Evolutionary conservation across 2,113 vertebrate species (phyloP), one percentile per base, ranked within the genome.

Genomic region (Paradisaea rubra): DNA sequence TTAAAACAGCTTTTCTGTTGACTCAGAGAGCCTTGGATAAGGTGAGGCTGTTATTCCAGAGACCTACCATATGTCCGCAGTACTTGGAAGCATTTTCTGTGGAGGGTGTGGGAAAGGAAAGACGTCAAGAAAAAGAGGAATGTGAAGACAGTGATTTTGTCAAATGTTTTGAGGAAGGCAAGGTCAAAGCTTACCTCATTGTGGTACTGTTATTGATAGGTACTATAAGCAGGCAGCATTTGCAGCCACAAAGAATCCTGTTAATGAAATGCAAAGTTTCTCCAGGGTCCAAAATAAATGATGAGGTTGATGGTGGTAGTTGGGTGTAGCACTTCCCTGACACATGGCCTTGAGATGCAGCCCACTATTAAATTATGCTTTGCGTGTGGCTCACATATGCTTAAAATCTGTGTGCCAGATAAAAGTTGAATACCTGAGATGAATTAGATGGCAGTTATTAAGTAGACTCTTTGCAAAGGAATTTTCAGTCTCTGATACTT

Each of bases 361-460:
- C 49, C 50, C 31, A 6, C n/a, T 89, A 77, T 91, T 93, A 53
- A 82, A 65, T 89, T 14, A n/a, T 79, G 53, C 61, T 60, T 73
- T 93, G 81, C 83, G 86, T 39, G 17, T 92, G 77, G 86, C 33
- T 91, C 37, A 39, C 64, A 78, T 56, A 60, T 87, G 77, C 84
- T 63, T 88, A 91, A 94, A 96, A 86, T n/a, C 39, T 87, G 21
- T 3, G 1, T 81, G 69, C 64, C 59, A 82, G 76, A 78, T 89
- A 72, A 83, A 89, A 88, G 59, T 30, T 91, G 53, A 52, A 82
- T 86, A 94, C 92, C 76, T 73, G 91, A 89, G 71, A 24, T 4
- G 57, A 96, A 83, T 96, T 94, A 82, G 57, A 86, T 77, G 57
- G 74, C 73, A 69, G 63, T 81, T 89, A 91, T 23, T 68, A 88